These are phyloP conservation scores for Leptodirus hochenwartii DNA, from an alignment of 2,888 invertebrate species.

Conservation along the genomic window DNA sequence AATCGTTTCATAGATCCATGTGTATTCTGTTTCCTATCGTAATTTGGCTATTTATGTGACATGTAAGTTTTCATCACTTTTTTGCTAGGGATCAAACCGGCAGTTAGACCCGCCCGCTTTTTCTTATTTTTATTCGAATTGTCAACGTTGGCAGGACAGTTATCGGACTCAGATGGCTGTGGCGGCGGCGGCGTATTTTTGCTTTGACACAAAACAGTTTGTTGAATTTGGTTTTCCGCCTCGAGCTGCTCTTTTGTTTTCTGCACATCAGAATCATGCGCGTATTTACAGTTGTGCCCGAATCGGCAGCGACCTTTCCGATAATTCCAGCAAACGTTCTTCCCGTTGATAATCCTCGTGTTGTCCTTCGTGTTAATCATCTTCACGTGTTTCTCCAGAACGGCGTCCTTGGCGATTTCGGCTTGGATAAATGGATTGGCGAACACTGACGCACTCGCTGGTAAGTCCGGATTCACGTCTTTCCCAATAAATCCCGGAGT, in stretches of 20 bases:
- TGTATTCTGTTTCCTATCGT: no score
- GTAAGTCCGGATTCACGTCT: slow-evolving; percentile 23
- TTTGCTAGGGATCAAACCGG: slow-evolving; percentile 63
- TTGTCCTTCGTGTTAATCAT: slow-evolving; percentile 62
- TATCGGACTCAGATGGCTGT: slow-evolving; percentile 14
- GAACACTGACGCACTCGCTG: slow-evolving; percentile 54
- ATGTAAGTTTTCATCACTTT: slow-evolving; percentile 67
- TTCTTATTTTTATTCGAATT: slow-evolving; percentile 28
- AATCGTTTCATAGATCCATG: no score
- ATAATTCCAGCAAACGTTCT: slow-evolving; percentile 86
- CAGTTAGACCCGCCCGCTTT: slow-evolving; percentile 61
- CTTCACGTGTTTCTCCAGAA: slow-evolving; percentile 81
- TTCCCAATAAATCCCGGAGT: slow-evolving; percentile 39
- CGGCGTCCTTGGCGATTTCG: slow-evolving; percentile 69
- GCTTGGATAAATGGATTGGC: slow-evolving; percentile 74
- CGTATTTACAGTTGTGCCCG: slow-evolving; percentile 82
- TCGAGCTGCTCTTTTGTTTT: slow-evolving; percentile 36
- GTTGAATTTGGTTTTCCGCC: slow-evolving; percentile 30
- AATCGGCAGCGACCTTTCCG: slow-evolving; percentile 78
- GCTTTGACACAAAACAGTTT: slow-evolving; percentile 25
- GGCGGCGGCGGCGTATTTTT: slow-evolving; percentile 9
- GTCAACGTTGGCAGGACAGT: slow-evolving; percentile 16
- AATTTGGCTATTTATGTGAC: slow-evolving; percentile 30
- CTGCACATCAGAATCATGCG: slow-evolving; percentile 74
- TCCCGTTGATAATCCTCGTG: slow-evolving; percentile 61